These are phyloP conservation scores for Lasiurus cinereus DNA, from an alignment of 2,113 vertebrate genomes.

Conservation along the genomic window DNA sequence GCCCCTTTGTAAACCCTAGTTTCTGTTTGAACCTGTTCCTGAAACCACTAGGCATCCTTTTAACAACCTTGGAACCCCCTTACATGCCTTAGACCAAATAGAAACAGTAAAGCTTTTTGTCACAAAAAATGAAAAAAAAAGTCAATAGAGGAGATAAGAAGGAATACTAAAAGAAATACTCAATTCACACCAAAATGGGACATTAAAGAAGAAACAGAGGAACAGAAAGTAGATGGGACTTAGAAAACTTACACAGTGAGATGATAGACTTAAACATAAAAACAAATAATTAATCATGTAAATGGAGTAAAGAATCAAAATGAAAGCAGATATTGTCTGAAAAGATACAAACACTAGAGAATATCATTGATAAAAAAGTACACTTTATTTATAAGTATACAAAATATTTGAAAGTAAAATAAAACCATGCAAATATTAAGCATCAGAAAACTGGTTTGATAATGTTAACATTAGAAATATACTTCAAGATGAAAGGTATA, in stretches of 20 bases:
- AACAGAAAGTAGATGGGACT: neutral
- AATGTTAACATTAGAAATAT: neutral
- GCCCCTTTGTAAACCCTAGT: neutral
- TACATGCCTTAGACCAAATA: neutral
- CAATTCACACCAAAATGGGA: neutral
- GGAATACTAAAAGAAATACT: neutral
- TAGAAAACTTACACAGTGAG: neutral
- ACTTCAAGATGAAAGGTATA: neutral
- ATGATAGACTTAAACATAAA: neutral
- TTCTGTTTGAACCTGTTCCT: neutral
- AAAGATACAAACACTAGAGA: neutral
- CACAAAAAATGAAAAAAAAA: neutral
- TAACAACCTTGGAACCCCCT: neutral
- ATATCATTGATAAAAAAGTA: neutral
- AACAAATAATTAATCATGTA: neutral
- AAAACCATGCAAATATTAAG: neutral
- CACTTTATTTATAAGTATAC: neutral
- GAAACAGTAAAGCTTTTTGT: neutral
- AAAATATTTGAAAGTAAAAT: neutral
- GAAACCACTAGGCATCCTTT: neutral
- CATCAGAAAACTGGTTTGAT: neutral
- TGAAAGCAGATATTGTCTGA: neutral
- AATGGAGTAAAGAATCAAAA: neutral
- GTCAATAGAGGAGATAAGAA: neutral
- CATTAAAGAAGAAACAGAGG: slow-evolving; percentile 20